phyloP scores from a whole-genome alignment of 2,888 invertebrate species.

The Nesidiocoris tenuis region DNA sequence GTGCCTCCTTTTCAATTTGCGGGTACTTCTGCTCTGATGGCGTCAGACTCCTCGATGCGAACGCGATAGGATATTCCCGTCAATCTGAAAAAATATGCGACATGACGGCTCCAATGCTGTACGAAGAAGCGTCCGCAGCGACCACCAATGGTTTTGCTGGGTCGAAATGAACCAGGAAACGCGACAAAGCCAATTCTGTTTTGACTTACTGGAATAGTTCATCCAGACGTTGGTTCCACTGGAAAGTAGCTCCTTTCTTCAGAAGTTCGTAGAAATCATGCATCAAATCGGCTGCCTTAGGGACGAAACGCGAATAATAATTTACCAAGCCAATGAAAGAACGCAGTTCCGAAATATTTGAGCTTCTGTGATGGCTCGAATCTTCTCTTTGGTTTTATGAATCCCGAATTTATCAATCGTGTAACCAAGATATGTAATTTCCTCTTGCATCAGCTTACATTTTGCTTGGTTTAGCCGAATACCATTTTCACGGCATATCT shows the following conservation, averaged over 20 bases:
- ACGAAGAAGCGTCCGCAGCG: conserved; percentile 53
- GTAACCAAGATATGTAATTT: neutral
- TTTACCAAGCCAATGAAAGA: neutral
- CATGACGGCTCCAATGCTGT: conserved; percentile 53
- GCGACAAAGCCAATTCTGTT: neutral
- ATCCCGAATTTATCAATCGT: neutral
- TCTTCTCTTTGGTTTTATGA: neutral
- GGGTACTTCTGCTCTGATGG: conserved; percentile 53
- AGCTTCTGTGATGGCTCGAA: neutral
- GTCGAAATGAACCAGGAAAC: conserved; percentile 50
- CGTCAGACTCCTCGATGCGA: conserved; percentile 53
- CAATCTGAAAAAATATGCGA: conserved; percentile 52
- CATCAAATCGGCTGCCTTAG: neutral
- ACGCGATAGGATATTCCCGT: conserved; percentile 53
- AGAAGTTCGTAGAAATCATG: neutral
- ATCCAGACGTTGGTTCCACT: no score
- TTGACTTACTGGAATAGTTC: neutral
- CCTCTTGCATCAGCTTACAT: no score
- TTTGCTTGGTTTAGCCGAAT: no score
- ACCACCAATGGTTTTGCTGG: conserved; percentile 50
- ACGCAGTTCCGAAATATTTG: neutral
- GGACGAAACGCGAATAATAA: neutral
- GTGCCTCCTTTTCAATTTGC: conserved; percentile 54
- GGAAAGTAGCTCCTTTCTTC: neutral
- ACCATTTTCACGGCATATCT: no score